Percentiles rank a stretch among this genome's conserved stretches.
Evolutionary conservation across 2,888 invertebrate genomes (phyloP).

Genomic region (Caenorhabditis wallacei): DNA sequence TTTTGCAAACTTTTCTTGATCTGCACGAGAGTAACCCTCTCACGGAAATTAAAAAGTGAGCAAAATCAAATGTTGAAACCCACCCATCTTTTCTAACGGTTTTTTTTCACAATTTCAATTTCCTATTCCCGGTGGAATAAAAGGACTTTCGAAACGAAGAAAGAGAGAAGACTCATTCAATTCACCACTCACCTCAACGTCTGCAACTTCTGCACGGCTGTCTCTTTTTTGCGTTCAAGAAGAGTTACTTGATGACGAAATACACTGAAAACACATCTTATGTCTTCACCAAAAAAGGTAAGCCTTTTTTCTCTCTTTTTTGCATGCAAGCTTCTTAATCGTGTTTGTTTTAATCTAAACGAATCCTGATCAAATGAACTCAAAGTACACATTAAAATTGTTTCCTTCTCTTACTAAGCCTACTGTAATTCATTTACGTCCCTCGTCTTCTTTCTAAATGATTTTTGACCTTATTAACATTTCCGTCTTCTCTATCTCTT

Average conservation of each 20-base stretch:
- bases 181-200: constrained; percentile 86
- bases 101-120: constrained; percentile 54
- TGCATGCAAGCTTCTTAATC: not conserved
- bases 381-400: too few species aligned
- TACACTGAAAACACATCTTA: constrained; percentile 85
- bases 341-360: not conserved
- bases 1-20: constrained; percentile 15
- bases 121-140: constrained; percentile 52
- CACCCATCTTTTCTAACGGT: constrained; percentile 4
- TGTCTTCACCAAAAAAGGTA: constrained; percentile 52
- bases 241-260: constrained; percentile 89
- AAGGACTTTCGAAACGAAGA: constrained; percentile 16
- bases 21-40: not conserved
- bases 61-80: constrained; percentile 45
- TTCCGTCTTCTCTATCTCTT: constrained; percentile 2
- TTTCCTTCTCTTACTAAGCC: not conserved
- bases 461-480: not conserved
- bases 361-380: not conserved
- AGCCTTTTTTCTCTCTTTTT: not conserved
- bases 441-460: not conserved
- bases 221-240: constrained; percentile 90
- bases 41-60: constrained; percentile 40
- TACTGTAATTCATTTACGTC: constrained; percentile 1
- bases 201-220: constrained; percentile 88
- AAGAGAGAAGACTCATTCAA: too few species aligned